Evolutionary conservation across 2,888 invertebrate genomes (phyloP), one percentile per base, ranked within the genome.

Genomic region (Diplazon laetatorius): DNA sequence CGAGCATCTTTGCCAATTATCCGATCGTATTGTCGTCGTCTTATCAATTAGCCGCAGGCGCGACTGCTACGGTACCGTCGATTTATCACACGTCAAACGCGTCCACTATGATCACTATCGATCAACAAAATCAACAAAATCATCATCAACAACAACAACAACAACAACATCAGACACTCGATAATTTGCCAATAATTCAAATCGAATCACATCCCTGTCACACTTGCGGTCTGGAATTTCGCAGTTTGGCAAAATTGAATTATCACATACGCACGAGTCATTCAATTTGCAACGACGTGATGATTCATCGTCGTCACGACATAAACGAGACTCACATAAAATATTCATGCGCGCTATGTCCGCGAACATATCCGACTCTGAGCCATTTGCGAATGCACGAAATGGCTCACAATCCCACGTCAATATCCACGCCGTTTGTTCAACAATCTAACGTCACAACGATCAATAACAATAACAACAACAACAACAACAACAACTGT

Each of bases 251-350:
- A n/a, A 91, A 91, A 73, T 82, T 90, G 10, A 90, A 88, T 69
- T 90, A 90, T 81, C 90, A 91, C 80, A 82, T 90, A 22, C 85
- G 88, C 82, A 89, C 88, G 44, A 87, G 86, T 75, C 89, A 90
- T 52, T 82, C 85, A 37, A 73, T 78, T 39, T 48, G 37, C 1
- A 73, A 69, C 60, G 78, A 77, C n/a, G 35, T 65, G 2, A 82
- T 82, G 16, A 82, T 82, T 79, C 65, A 74, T 77, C 85, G 73
- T 81, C 84, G 70, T 75, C 50, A 59, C 66, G 87, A 50, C 81
- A 85, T 50, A 73, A 84, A 71, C 55, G 71, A 77, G 83, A 84
- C 80, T 66, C 87, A 79, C 80, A 76, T 85, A 22, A 83, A 88
- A 3, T 90, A 87, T 66, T 83, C 88, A 3, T 91, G 91, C 74